Evolutionary conservation across 2,888 invertebrate species (phyloP), one percentile per base, ranked within the genome.

Genomic region (Pachymerium ferrugineum): DNA sequence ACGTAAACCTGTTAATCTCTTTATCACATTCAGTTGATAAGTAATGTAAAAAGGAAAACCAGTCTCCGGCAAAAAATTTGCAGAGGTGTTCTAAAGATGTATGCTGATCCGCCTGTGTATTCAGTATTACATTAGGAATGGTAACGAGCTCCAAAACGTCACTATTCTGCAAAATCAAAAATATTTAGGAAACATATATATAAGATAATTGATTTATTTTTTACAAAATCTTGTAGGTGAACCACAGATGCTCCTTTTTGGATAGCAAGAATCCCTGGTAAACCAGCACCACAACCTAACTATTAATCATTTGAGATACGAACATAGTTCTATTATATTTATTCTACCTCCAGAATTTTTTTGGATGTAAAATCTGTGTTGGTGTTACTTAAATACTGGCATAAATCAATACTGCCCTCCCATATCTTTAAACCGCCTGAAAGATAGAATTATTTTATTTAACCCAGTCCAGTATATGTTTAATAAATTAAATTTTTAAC

Each of bases 211-310:
- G 2, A 12, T 28, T 10, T 29, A 54, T 70, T 70, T 85, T 90
- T 87, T 86, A 96, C 97, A 86, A 94, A 98, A 84, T 98, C 97
- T 83, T 97, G 97, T 83, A 96, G 95, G 80, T 90, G 47, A 19
- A 47, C 88, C 12, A 93, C 92, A 10, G 80, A 78, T 2, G 91
- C 89, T 71, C 89, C 90, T 79, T 87, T 85, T 67, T 87, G 81
- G 47, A 90, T 84, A 14, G 91, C 87, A 80, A 89, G 86, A 71
- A 97, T 88, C n/a, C 96, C 96, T 73, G 96, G 85, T 73, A 97
- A 85, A 1, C 95, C 97, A 73, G 90, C 88, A 5, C 97, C 97
- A 85, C 97, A 97, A 0, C 97, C 97, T 75, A 97, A 85, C 86
- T 84, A 75, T 10, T n/a, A 72, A 31, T 42, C 0, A 10, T 19